phyloP scores from a whole-genome alignment of 2,888 invertebrate species.

The Mythimna lalbum region DNA sequence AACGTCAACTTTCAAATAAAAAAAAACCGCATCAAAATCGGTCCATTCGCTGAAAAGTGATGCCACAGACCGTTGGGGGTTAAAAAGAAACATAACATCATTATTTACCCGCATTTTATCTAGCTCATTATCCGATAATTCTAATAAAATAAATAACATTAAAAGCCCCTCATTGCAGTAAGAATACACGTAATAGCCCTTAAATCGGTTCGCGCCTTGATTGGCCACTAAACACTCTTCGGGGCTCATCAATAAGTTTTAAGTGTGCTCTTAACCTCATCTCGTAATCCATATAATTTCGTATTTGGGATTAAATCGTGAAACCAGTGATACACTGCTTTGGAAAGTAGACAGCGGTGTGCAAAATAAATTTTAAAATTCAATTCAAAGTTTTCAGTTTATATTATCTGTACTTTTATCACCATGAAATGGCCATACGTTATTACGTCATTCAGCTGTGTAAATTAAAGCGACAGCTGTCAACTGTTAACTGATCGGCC shows the following conservation, averaged over 20 bases:
- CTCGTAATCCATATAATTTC: conserved; percentile 72
- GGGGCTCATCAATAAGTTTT: conserved; percentile 74
- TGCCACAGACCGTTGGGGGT: too few species aligned
- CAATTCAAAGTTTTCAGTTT: too few species aligned
- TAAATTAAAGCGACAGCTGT: too few species aligned
- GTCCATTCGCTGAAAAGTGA: too few species aligned
- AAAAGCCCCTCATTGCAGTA: conserved; percentile 44
- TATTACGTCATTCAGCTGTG: too few species aligned
- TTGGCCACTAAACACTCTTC: conserved; percentile 71
- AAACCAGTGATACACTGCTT: conserved; percentile 57
- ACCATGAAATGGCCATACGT: too few species aligned
- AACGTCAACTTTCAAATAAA: too few species aligned
- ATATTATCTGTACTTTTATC: too few species aligned
- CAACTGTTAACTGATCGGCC: too few species aligned
- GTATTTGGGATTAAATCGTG: conserved; percentile 68
- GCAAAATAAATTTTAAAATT: too few species aligned
- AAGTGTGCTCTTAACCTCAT: conserved; percentile 71
- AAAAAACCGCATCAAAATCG: too few species aligned
- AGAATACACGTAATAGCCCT: conserved; percentile 61
- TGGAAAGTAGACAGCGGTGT: neutral
- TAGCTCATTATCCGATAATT: conserved; percentile 21
- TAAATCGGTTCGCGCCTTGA: conserved; percentile 65
- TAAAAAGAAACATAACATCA: neutral
- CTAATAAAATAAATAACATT: conserved; percentile 52
- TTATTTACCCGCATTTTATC: conserved; percentile 21